A percentile compares a stretch with the other conserved stretches of the same genome.
These are phyloP conservation scores for Oeneis ivallda DNA, from an alignment of 2,888 invertebrate genomes.

Conservation along the genomic window DNA sequence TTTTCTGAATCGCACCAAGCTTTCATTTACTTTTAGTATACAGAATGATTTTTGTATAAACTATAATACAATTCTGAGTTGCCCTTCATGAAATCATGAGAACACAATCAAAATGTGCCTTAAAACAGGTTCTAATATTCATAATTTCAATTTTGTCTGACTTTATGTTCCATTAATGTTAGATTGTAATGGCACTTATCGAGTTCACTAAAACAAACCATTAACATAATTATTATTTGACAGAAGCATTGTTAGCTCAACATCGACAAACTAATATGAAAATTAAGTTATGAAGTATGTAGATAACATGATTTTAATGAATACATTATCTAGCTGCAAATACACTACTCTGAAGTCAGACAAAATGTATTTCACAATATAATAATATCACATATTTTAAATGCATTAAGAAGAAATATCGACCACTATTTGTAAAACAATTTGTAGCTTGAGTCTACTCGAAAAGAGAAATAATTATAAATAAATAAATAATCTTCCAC, in stretches of 20 bases:
- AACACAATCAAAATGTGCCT: conserved; percentile 67
- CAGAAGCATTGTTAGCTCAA: conserved; percentile 48
- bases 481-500: conserved; percentile 78
- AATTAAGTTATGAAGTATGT: conserved; percentile 39
- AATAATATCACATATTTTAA: conserved; percentile 82
- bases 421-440: conserved; percentile 56
- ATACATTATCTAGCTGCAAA: conserved; percentile 59
- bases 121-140: conserved; percentile 63
- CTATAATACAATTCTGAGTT: conserved; percentile 74
- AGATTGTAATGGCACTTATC: conserved; percentile 68
- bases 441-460: conserved; percentile 47
- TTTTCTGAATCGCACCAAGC: conserved; percentile 82
- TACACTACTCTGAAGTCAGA: conserved; percentile 79
- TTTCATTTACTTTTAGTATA: conserved; percentile 82
- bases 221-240: conserved; percentile 39
- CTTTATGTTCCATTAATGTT: conserved; percentile 61
- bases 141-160: conserved; percentile 76
- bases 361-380: conserved; percentile 78
- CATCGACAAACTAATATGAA: conserved; percentile 39
- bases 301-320: conserved; percentile 54
- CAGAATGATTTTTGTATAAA: conserved; percentile 79
- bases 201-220: conserved; percentile 48
- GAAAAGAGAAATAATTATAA: conserved; percentile 63
- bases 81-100: conserved; percentile 60
- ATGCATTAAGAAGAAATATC: conserved; percentile 75